These are phyloP conservation scores for Drosophila repletoides DNA, from an alignment of 1,140 invertebrate genomes.

Conservation along the genomic window DNA sequence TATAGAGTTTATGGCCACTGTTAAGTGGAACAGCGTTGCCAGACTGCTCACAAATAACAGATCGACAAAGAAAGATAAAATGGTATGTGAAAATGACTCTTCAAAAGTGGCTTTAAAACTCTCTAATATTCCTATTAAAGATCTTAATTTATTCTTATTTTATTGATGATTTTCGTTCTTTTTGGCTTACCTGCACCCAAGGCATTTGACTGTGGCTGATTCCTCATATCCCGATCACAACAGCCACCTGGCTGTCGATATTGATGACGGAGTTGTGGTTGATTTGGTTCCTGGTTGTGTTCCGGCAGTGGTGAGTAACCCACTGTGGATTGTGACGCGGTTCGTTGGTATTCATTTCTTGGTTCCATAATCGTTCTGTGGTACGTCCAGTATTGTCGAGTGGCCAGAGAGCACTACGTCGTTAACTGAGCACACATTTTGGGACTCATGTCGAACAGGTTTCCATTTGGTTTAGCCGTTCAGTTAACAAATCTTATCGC, in stretches of 20 bases:
- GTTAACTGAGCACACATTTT: neutral
- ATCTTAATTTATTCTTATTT: no score
- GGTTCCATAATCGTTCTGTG: constrained; percentile 19
- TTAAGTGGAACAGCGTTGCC: constrained; percentile 1
- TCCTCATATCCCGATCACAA: constrained; percentile 57
- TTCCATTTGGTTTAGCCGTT: constrained; percentile 40
- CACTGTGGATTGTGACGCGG: constrained; percentile 35
- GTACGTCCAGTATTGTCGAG: constrained; percentile 33
- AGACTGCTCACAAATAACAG: no score
- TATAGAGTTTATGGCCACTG: no score
- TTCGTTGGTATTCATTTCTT: constrained; percentile 16
- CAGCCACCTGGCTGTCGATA: constrained; percentile 22
- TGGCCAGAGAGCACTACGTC: constrained; percentile 41
- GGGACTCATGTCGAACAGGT: constrained; percentile 35
- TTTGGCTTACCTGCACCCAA: constrained; percentile 47
- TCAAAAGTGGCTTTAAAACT: no score
- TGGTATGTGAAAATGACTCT: no score
- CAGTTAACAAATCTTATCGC: constrained; percentile 57
- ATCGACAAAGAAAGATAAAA: no score
- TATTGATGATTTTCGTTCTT: neutral
- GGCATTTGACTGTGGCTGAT: constrained; percentile 65
- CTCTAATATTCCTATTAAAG: no score
- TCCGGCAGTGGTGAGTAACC: constrained; percentile 30
- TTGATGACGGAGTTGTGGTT: neutral
- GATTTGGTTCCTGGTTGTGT: neutral